These are phyloP conservation scores for Gymnarchus niloticus DNA, from an alignment of 2,113 vertebrate genomes.

Conservation along the genomic window DNA sequence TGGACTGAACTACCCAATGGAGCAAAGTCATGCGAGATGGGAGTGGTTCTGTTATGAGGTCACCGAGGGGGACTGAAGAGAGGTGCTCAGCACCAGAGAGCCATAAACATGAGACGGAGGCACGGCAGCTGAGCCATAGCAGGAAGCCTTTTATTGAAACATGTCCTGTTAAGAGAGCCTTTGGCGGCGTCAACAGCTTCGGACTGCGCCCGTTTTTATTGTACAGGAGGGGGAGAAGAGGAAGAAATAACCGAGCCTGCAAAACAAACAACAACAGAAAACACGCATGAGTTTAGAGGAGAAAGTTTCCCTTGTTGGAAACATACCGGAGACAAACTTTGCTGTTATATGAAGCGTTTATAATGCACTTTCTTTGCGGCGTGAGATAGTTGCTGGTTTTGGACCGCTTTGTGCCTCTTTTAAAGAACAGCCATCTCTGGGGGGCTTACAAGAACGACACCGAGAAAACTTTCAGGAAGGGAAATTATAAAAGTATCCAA, in stretches of 20 bases:
- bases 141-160: constrained; percentile 33
- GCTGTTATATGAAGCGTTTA: constrained; percentile 31
- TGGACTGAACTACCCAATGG: constrained; percentile 40
- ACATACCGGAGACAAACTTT: constrained; percentile 39
- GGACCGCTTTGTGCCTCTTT: constrained; percentile 17
- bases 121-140: constrained; percentile 22
- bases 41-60: constrained; percentile 56
- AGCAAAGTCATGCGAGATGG: constrained; percentile 44
- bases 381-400: constrained; percentile 38
- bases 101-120: constrained; percentile 35
- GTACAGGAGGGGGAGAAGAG: constrained; percentile 23
- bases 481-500: constrained; percentile 29
- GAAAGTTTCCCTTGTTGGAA: constrained; percentile 29
- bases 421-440: constrained; percentile 27
- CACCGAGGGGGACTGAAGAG: constrained; percentile 45
- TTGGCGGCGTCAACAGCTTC: neutral
- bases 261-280: constrained; percentile 20
- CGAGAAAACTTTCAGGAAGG: constrained; percentile 37
- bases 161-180: constrained; percentile 21
- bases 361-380: constrained; percentile 40
- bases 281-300: constrained; percentile 9
- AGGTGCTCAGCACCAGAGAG: constrained; percentile 30
- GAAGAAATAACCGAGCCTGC: constrained; percentile 28
- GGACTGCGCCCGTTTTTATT: neutral
- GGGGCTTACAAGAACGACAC: constrained; percentile 28